Evolutionary conservation across 1,140 invertebrate genomes (phyloP).

Genomic region (Pseudobourletiella spinata): DNA sequence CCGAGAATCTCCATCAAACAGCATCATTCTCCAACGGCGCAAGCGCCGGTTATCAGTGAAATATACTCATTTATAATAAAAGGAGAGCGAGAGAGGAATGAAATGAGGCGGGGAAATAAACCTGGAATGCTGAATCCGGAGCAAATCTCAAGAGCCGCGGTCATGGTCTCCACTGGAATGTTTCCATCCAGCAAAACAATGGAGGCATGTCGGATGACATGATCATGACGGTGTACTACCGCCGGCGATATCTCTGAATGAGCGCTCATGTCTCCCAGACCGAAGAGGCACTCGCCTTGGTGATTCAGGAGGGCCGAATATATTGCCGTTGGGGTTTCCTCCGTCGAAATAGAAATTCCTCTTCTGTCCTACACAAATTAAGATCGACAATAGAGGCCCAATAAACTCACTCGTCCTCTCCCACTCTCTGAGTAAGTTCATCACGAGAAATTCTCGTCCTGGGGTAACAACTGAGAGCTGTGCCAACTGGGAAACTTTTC

Average conservation of each 20-base stretch:
- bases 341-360: slow-evolving; percentile 15
- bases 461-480: no score
- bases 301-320: slow-evolving; percentile 63
- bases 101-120: no score
- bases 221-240: slow-evolving; percentile 39
- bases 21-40: no score
- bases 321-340: slow-evolving; percentile 50
- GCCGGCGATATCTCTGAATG: slow-evolving; percentile 53
- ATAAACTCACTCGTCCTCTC: no score
- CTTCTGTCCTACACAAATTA: slow-evolving; percentile 26
- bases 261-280: slow-evolving; percentile 73
- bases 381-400: not conserved
- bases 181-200: slow-evolving; percentile 76
- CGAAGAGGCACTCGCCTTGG: slow-evolving; percentile 64
- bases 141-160: slow-evolving; percentile 54
- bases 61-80: no score
- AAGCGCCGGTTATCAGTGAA: no score
- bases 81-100: slow-evolving; percentile 15
- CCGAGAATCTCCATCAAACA: no score
- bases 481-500: no score
- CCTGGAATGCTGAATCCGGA: no score
- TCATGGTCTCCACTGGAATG: slow-evolving; percentile 56
- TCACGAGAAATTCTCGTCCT: no score
- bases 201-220: slow-evolving; percentile 43
- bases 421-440: no score